These are phyloP conservation scores for Chromoteleia sp. DNA, from an alignment of 2,888 invertebrate species.

Conservation along the genomic window DNA sequence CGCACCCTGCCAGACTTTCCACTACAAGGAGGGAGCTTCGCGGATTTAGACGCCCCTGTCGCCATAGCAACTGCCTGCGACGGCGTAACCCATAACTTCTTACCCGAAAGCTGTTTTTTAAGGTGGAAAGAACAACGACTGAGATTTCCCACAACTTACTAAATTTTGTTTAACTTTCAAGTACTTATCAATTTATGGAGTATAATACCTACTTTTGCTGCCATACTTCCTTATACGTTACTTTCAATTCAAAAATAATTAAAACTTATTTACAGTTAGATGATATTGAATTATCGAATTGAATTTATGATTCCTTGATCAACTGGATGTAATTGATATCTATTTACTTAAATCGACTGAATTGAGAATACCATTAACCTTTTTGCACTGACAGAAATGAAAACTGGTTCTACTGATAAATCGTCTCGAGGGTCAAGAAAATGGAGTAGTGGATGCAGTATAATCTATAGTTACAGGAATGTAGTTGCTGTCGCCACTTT, in stretches of 20 bases:
- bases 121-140: slow-evolving; percentile 51
- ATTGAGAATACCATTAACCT: neutral
- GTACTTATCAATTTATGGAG: slow-evolving; percentile 36
- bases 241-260: too few species aligned
- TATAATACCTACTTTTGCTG: neutral
- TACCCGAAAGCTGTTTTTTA: slow-evolving; percentile 68
- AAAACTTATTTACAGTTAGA: too few species aligned
- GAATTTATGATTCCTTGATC: too few species aligned
- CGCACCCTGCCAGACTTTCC: slow-evolving; percentile 75
- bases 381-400: neutral
- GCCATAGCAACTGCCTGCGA: slow-evolving; percentile 80
- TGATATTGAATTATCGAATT: too few species aligned
- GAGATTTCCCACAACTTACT: slow-evolving; percentile 52
- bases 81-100: slow-evolving; percentile 71
- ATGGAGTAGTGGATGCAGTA: slow-evolving; percentile 73
- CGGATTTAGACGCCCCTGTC: slow-evolving; percentile 82
- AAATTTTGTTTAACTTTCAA: slow-evolving; percentile 55
- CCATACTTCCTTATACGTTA: too few species aligned
- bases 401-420: slow-evolving; percentile 1
- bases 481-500: slow-evolving; percentile 75
- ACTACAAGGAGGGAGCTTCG: slow-evolving; percentile 70
- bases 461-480: slow-evolving; percentile 79
- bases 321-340: too few species aligned
- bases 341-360: too few species aligned
- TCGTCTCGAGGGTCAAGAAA: slow-evolving; percentile 50